Evolutionary conservation across 2,797 vertebrate genomes (phyloP).

Genomic region (Cyprinella venusta): DNA sequence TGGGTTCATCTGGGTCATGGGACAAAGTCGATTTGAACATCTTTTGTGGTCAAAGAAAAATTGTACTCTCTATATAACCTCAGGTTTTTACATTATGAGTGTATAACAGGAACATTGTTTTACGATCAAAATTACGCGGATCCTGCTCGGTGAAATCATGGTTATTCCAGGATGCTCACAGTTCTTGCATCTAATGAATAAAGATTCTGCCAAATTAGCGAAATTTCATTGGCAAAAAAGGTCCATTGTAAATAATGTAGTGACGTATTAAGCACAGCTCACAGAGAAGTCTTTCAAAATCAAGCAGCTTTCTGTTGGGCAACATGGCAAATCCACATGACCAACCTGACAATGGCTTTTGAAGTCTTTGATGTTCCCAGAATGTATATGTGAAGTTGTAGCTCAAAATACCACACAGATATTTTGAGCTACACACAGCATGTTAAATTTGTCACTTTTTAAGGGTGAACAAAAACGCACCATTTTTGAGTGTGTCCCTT

Average conservation of each 20-base stretch:
- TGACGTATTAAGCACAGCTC: not conserved
- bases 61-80: not conserved
- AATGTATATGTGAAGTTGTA: no score
- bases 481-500: no score
- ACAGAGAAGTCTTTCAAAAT: not conserved
- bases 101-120: not conserved
- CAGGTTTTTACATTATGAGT: not conserved
- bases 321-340: not conserved
- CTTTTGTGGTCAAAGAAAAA: not conserved
- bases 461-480: no score
- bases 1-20: not conserved
- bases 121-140: not conserved
- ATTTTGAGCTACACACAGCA: no score
- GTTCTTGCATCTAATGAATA: not conserved
- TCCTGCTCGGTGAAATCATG: not conserved
- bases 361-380: no score
- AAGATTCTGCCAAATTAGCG: not conserved
- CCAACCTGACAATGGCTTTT: not conserved
- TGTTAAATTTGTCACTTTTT: no score
- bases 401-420: no score
- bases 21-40: not conserved
- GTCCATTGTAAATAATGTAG: not conserved
- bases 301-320: not conserved
- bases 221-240: not conserved
- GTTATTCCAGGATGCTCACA: not conserved